phyloP scores from a whole-genome alignment of 2,113 vertebrate genomes.

The Callospermophilus lateralis region DNA sequence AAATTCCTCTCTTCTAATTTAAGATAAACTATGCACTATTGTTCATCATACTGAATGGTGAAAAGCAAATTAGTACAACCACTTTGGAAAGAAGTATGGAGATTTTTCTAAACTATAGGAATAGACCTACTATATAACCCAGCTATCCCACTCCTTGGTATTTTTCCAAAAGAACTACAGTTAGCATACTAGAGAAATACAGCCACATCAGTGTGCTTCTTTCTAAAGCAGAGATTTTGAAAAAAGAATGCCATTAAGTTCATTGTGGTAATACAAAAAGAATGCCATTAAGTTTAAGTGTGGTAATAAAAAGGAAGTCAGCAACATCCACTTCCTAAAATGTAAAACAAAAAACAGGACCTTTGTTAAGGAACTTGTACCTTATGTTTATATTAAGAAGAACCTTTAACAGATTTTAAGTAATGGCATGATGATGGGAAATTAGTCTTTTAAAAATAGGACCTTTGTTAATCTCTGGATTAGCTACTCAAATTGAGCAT shows the following conservation, averaged over 20 bases:
- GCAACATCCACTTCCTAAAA: background rate
- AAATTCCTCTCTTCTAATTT: too few species aligned
- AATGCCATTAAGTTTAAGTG: background rate
- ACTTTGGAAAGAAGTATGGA: too few species aligned
- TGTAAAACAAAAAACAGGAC: background rate
- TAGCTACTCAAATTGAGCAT: background rate
- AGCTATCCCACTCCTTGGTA: too few species aligned
- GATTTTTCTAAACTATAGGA: too few species aligned
- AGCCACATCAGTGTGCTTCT: background rate
- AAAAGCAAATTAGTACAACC: too few species aligned
- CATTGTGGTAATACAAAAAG: background rate
- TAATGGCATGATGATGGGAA: background rate
- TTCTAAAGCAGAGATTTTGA: background rate
- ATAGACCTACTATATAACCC: too few species aligned
- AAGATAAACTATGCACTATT: too few species aligned
- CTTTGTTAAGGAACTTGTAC: background rate
- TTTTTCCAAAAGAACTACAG: too few species aligned
- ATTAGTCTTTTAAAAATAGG: constrained; percentile 4
- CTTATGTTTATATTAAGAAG: background rate
- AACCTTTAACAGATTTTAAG: constrained; percentile 19
- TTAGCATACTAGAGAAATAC: too few species aligned
- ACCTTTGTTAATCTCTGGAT: background rate
- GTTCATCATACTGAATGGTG: too few species aligned
- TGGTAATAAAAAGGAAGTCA: background rate
- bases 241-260: background rate